Conservation (phyloP, 2,113 vertebrate species). For the Bostrychus sinensis region DNA sequence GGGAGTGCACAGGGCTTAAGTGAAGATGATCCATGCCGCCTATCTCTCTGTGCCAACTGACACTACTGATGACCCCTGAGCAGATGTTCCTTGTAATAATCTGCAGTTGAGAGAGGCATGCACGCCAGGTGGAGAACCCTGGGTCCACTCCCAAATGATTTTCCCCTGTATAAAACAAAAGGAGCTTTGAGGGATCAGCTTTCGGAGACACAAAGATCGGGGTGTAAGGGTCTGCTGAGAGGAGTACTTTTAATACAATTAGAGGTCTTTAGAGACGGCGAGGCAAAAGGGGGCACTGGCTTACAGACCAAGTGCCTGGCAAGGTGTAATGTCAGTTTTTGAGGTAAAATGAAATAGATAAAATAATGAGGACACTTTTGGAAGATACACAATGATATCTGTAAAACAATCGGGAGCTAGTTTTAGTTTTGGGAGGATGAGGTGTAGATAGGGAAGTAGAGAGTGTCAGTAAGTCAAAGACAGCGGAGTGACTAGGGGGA, state of each 20-base stretch:
- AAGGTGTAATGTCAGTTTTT: slow-evolving; percentile 31
- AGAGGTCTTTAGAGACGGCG: slow-evolving; percentile 74
- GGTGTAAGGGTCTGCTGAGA: slow-evolving; percentile 68
- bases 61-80: slow-evolving; percentile 78
- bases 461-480: slow-evolving; percentile 55
- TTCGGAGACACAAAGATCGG: slow-evolving; percentile 76
- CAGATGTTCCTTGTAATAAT: slow-evolving; percentile 85
- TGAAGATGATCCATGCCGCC: slow-evolving; percentile 70
- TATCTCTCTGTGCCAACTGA: slow-evolving; percentile 76
- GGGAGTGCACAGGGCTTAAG: slow-evolving; percentile 58
- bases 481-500: slow-evolving; percentile 57
- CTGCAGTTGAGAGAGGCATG: slow-evolving; percentile 82
- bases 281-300: slow-evolving; percentile 46
- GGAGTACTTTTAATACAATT: slow-evolving; percentile 80
- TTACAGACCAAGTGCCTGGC: slow-evolving; percentile 36
- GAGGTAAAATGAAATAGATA: slow-evolving; percentile 51
- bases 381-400: slow-evolving; percentile 52
- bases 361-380: slow-evolving; percentile 49
- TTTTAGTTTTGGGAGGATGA: slow-evolving; percentile 50
- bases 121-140: slow-evolving; percentile 79
- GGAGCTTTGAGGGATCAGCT: slow-evolving; percentile 81
- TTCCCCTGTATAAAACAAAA: slow-evolving; percentile 79
- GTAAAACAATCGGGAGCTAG: slow-evolving; percentile 64
- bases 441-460: slow-evolving; percentile 18
- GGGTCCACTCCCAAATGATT: slow-evolving; percentile 74